A percentile compares a stretch with the other conserved stretches of the same genome.
These are phyloP conservation scores for Coendou prehensilis DNA, from an alignment of 2,797 vertebrate species.

Conservation along the genomic window DNA sequence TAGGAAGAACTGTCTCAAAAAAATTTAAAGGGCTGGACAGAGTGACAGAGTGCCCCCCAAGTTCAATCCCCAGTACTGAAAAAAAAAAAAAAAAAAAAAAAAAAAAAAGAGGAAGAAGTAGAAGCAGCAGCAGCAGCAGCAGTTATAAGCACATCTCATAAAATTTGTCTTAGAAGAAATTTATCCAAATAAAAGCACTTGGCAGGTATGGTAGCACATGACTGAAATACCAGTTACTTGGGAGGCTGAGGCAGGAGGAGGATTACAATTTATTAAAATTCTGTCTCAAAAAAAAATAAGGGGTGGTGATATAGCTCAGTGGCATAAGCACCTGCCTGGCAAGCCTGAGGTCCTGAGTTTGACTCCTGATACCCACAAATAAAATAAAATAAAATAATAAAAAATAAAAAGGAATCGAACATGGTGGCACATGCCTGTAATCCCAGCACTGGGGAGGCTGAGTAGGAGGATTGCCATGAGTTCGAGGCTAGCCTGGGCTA, in stretches of 20 bases:
- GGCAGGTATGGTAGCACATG: not conserved
- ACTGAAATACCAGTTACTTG: not conserved
- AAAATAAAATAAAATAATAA: not conserved
- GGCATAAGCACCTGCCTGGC: too few species aligned
- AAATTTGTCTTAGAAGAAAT: not conserved
- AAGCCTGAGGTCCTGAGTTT: too few species aligned
- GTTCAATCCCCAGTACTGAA: not conserved
- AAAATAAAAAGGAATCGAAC: not conserved
- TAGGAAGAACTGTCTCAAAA: not conserved
- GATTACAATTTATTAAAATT: not conserved
- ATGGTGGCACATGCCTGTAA: too few species aligned
- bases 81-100: not conserved
- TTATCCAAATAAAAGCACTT: not conserved
- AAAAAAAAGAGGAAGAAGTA: not conserved
- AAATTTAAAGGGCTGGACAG: not conserved
- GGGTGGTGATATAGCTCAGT: too few species aligned
- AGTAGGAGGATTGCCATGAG: too few species aligned
- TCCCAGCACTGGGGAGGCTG: too few species aligned
- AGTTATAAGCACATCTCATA: not conserved
- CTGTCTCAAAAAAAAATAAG: not conserved
- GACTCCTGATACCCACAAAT: too few species aligned
- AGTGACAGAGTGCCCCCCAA: not conserved
- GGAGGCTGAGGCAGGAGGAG: not conserved
- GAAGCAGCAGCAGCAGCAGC: not conserved
- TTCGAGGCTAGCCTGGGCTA: too few species aligned